phyloP scores from a whole-genome alignment of 2,113 vertebrate genomes.

The Chamaea fasciata region DNA sequence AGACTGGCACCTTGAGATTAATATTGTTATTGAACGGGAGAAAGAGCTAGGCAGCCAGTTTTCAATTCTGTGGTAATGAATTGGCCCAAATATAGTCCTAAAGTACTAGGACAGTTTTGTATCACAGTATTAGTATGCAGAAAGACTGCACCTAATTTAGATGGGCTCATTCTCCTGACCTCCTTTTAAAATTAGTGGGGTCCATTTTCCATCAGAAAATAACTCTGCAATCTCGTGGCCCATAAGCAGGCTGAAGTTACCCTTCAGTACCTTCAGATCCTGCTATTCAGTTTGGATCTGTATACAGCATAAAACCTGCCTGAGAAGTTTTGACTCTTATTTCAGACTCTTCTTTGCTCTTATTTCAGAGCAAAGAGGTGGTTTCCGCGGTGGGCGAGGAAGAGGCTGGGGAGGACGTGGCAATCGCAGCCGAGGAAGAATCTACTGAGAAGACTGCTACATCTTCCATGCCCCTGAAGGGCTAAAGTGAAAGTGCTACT shows the following conservation, averaged over 20 bases:
- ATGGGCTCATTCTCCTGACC: not conserved
- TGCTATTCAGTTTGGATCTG: not conserved
- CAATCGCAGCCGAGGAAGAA: conserved; percentile 89
- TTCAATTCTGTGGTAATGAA: not conserved
- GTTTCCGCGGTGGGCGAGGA: conserved; percentile 90
- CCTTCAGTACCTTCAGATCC: not conserved
- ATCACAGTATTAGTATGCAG: not conserved
- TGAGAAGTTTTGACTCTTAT: conserved; percentile 21
- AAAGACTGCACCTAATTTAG: not conserved
- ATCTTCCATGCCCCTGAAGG: conserved; percentile 33
- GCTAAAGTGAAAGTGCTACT: conserved; percentile 53
- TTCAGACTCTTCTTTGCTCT: conserved; percentile 73
- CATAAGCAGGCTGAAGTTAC: not conserved
- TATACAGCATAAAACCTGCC: not conserved
- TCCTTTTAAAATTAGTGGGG: not conserved
- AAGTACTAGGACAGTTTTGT: not conserved
- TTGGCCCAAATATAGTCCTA: not conserved
- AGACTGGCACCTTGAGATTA: not conserved
- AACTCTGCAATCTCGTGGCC: not conserved
- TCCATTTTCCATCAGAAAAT: not conserved
- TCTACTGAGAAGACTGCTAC: conserved; percentile 78
- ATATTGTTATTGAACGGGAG: not conserved
- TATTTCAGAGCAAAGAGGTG: conserved; percentile 90
- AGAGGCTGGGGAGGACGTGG: conserved; percentile 91
- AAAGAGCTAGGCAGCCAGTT: not conserved